Conservation (phyloP, 2,888 invertebrate species). For the Nemapogon koenigi region DNA sequence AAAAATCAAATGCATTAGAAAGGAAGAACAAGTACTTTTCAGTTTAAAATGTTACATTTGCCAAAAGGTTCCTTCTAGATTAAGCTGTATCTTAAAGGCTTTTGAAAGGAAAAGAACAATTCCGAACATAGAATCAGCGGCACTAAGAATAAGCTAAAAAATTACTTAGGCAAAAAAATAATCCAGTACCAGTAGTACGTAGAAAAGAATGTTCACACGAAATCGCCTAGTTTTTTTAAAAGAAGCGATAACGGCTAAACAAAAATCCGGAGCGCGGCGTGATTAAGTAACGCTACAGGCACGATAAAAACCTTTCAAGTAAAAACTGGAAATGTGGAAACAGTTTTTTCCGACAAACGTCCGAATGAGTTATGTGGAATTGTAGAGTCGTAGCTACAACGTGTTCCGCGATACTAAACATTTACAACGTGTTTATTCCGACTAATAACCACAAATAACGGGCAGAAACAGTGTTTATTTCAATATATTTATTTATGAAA, state of each 20-base stretch:
- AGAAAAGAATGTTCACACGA: too few species aligned
- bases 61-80: too few species aligned
- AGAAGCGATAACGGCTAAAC: slow-evolving; percentile 9
- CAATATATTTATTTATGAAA: too few species aligned
- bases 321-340: slow-evolving; percentile 13
- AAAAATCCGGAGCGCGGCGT: slow-evolving; percentile 14
- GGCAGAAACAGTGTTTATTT: not conserved
- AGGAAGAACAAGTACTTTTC: too few species aligned
- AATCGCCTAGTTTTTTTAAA: slow-evolving; percentile 1
- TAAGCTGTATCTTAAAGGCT: too few species aligned
- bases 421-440: not conserved
- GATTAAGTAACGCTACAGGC: slow-evolving; percentile 16
- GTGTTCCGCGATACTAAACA: not conserved
- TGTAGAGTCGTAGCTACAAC: slow-evolving; percentile 1
- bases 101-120: too few species aligned
- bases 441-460: not conserved
- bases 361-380: slow-evolving; percentile 14
- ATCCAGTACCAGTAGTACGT: too few species aligned
- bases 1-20: too few species aligned
- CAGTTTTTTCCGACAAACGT: slow-evolving; percentile 14
- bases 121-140: too few species aligned
- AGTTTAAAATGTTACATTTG: too few species aligned
- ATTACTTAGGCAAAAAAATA: too few species aligned
- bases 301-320: slow-evolving; percentile 17
- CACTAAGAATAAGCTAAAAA: too few species aligned